Base-by-base conservation (phyloP, 2,113 vertebrate species). In the Dendropsophus ebraccatus region DNA sequence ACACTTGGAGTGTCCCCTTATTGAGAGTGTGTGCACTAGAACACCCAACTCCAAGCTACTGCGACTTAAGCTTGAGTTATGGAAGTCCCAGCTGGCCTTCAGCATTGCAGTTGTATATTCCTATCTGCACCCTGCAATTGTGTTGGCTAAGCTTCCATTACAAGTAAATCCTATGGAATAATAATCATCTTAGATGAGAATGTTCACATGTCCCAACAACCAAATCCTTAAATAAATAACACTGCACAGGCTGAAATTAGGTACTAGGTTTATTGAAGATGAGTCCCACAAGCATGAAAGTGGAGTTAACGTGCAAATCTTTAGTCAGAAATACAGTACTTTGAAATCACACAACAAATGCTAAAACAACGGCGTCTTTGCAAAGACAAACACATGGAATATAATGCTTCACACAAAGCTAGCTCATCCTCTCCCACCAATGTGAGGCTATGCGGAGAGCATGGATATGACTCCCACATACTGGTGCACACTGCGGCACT, bases 271-370 rank as follows among this genome's bases (percentile, higher is more conserved):
- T 81, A 81, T 81, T 81, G 62, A 84, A 32, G 52, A 56, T 30
- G 41, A 62, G 41, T 30, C 54, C 45, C 60, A 78, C 75, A 76
- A 67, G 75, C 74, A 72, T 50, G 11, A 74, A 50, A 32, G 77
- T 81, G 50, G 54, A 87, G 85, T 37, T 58, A 81, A 62, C 85
- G 85, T 87, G 85, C 85, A 81, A 87, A 81, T 74, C 52, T 86
- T 73, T 58, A 58, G 77, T 87, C 49, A 81, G 77, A 81, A 81
- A 87, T 87, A 87, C 85, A 87, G 85, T 87, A 87, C 85, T 81
- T 87, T 81, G n/a, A 17, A 73, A 74, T 81, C 67, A 81, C 77
- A 85, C 83, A 79, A 74, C 77, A 81, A 81, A 87, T 74, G 75
- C 58, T 70, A 80, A 70, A 79, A 58, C 74, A 6, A n/a, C n/a